Conservation (phyloP, 2,888 invertebrate species). For the Antheraea assamensis region DNA sequence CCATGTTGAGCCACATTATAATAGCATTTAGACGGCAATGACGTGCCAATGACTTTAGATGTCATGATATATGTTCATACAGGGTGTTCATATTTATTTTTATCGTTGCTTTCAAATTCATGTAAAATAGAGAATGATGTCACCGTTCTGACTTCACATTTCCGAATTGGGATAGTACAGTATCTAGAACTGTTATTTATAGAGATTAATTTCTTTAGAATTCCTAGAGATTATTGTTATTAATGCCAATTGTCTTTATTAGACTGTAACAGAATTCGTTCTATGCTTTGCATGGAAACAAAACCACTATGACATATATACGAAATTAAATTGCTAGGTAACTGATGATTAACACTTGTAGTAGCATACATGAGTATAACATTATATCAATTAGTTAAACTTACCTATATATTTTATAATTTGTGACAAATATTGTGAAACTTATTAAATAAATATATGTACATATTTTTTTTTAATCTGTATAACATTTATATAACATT, state of each 20-base stretch:
- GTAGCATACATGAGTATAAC: not conserved
- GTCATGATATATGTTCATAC: too few species aligned
- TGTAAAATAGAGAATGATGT: slow-evolving; percentile 13
- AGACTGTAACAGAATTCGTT: slow-evolving; percentile 24
- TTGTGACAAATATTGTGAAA: too few species aligned
- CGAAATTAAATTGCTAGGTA: not conserved
- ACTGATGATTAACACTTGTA: not conserved
- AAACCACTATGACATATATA: not conserved
- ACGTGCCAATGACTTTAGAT: too few species aligned
- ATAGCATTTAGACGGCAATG: too few species aligned
- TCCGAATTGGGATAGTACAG: slow-evolving; percentile 17
- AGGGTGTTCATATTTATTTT: too few species aligned
- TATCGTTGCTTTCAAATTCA: not conserved
- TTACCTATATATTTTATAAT: too few species aligned
- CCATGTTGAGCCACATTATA: too few species aligned
- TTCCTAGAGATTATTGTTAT: slow-evolving; percentile 28
- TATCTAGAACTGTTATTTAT: slow-evolving; percentile 25
- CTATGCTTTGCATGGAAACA: slow-evolving; percentile 9
- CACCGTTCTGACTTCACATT: slow-evolving; percentile 21
- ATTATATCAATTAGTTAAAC: not conserved
- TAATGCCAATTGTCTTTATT: slow-evolving; percentile 44
- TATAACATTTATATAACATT: too few species aligned
- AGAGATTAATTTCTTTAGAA: slow-evolving; percentile 36
- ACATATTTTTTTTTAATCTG: too few species aligned
- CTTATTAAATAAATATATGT: too few species aligned